phyloP scores from a whole-genome alignment of 2,797 vertebrate species.

The Diplodus puntazzo region DNA sequence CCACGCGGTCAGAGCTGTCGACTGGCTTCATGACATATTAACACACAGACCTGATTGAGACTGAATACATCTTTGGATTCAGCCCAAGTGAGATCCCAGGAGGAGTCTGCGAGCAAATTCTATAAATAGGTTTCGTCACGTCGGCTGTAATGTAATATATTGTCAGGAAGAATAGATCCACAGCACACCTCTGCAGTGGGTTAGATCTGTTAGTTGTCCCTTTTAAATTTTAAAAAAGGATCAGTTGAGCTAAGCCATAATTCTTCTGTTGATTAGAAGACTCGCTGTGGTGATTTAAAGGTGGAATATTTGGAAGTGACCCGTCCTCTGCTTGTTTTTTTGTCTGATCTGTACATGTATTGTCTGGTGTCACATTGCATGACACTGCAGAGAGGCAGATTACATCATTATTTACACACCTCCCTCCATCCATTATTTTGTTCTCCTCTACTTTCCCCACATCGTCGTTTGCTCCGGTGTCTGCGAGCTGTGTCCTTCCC shows the following conservation, averaged over 20 bases:
- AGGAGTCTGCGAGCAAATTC: no score
- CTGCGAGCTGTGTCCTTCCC: conserved; percentile 29
- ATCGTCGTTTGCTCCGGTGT: conserved; percentile 36
- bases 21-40: neutral
- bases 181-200: no score
- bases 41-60: neutral
- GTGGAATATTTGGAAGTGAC: neutral
- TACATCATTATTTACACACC: conserved; percentile 17
- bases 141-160: neutral
- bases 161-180: neutral
- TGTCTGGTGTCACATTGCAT: conserved; percentile 5
- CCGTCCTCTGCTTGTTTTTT: neutral
- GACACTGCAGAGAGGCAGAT: conserved; percentile 8
- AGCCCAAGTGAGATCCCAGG: neutral
- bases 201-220: no score
- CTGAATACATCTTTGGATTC: neutral
- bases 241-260: no score
- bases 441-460: conserved; percentile 1
- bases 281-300: neutral
- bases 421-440: conserved; percentile 22
- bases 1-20: no score
- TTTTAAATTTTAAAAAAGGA: no score
- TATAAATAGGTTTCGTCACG: no score
- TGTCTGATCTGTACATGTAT: conserved; percentile 2
- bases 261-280: neutral